Percentiles rank a stretch among this genome's conserved stretches.
Evolutionary conservation across 2,113 vertebrate species (phyloP).

Genomic region (Bettongia penicillata): DNA sequence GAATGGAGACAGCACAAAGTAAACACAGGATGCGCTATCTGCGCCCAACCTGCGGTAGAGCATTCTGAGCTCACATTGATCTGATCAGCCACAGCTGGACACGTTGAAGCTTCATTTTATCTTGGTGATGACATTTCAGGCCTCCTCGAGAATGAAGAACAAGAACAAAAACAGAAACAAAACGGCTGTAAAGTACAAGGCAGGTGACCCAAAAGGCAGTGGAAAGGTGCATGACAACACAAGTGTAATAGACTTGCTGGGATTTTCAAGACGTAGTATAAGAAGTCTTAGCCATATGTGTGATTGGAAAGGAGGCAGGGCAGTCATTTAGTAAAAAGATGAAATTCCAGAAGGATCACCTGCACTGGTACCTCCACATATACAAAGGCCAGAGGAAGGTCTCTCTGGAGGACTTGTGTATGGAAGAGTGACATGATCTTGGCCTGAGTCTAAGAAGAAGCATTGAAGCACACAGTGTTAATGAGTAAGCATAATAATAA

Average conservation of each 20-base stretch:
- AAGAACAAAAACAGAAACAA: no score
- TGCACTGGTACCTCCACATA: background rate
- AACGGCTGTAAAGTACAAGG: background rate
- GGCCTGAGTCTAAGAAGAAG: background rate
- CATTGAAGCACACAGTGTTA: background rate
- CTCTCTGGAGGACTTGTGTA: background rate
- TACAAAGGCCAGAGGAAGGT: background rate
- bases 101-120: no score
- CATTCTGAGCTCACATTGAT: no score
- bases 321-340: background rate
- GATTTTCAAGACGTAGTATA: background rate
- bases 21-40: no score
- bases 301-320: background rate
- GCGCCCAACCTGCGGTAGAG: no score
- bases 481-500: background rate
- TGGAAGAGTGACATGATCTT: background rate
- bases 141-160: no score
- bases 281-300: background rate
- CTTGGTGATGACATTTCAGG: no score
- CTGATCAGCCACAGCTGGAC: no score
- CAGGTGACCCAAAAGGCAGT: background rate
- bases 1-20: no score
- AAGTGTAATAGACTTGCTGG: background rate
- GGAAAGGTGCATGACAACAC: background rate
- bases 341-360: background rate